Evolutionary conservation across 2,888 invertebrate genomes (phyloP).

Genomic region (Eugnorisma glareosa): DNA sequence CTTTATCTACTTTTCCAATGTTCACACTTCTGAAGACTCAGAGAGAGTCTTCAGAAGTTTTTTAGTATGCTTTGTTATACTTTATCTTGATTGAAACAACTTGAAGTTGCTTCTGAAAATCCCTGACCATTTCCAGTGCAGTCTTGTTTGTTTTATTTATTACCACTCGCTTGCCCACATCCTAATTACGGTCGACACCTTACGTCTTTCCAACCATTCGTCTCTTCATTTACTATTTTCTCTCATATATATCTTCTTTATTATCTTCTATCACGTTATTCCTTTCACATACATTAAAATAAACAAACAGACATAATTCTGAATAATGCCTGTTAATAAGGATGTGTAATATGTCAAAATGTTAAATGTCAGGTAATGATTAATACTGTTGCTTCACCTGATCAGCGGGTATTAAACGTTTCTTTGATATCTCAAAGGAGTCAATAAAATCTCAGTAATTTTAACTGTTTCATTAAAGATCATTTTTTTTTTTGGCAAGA

Average conservation of each 20-base stretch:
- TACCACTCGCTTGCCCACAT: background rate
- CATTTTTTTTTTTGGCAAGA: background rate
- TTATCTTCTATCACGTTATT: background rate
- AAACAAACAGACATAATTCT: slow-evolving; percentile 23
- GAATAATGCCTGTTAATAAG: background rate
- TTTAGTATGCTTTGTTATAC: no score
- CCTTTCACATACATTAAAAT: background rate
- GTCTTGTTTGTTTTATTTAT: background rate
- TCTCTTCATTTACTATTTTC: background rate
- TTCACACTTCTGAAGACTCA: background rate
- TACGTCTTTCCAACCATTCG: background rate
- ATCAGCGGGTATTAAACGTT: slow-evolving; percentile 9
- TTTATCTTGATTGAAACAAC: no score
- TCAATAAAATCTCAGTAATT: slow-evolving; percentile 23
- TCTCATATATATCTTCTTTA: background rate
- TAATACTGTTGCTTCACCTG: slow-evolving; percentile 47
- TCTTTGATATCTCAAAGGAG: slow-evolving; percentile 41
- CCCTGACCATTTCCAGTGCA: background rate
- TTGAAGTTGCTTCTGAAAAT: background rate
- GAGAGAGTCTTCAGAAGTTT: no score
- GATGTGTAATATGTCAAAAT: slow-evolving; percentile 46
- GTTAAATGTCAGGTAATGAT: slow-evolving; percentile 58
- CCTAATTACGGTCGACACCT: background rate
- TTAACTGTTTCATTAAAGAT: background rate
- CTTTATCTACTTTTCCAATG: background rate